phyloP scores from a whole-genome alignment of 2,113 vertebrate genomes.

The Anguilla rostrata region DNA sequence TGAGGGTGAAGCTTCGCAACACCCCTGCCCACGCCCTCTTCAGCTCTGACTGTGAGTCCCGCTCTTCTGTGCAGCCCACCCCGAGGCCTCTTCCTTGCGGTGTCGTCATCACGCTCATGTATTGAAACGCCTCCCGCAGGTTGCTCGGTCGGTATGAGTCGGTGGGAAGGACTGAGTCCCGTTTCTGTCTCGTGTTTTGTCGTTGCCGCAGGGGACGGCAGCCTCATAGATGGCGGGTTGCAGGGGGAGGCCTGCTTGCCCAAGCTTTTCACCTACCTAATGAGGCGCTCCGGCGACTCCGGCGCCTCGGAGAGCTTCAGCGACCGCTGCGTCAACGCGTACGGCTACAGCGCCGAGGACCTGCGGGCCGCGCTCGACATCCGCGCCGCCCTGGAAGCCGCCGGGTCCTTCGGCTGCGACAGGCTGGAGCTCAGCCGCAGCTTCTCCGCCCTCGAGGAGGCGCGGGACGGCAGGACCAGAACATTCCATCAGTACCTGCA shows the following conservation, averaged over 20 bases:
- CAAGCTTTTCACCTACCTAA: slow-evolving; percentile 65
- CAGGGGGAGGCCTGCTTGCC: slow-evolving; percentile 71
- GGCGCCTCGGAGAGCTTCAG: slow-evolving; percentile 50
- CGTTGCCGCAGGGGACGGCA: slow-evolving; percentile 38
- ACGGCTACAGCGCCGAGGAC: slow-evolving; percentile 69
- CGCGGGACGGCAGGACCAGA: slow-evolving; percentile 51
- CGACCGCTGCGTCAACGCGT: slow-evolving; percentile 39
- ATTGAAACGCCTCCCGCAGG: background rate
- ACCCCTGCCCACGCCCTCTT: slow-evolving; percentile 66
- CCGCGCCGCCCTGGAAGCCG: slow-evolving; percentile 59
- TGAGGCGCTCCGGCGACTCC: slow-evolving; percentile 48
- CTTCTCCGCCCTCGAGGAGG: slow-evolving; percentile 62
- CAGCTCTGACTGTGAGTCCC: slow-evolving; percentile 61
- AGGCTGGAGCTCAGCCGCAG: slow-evolving; percentile 55
- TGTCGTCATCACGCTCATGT: background rate
- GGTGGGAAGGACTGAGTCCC: no score
- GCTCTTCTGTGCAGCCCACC: background rate
- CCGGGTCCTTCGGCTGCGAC: slow-evolving; percentile 73
- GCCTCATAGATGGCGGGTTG: slow-evolving; percentile 57
- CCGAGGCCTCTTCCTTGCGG: background rate
- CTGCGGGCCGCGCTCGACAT: slow-evolving; percentile 63
- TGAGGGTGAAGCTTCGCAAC: slow-evolving; percentile 75
- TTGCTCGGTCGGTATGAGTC: background rate
- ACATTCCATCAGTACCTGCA: slow-evolving; percentile 73
- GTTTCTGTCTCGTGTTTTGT: background rate